Conservation (phyloP, 2,888 invertebrate genomes). For the Caenorhabditis becei region DNA sequence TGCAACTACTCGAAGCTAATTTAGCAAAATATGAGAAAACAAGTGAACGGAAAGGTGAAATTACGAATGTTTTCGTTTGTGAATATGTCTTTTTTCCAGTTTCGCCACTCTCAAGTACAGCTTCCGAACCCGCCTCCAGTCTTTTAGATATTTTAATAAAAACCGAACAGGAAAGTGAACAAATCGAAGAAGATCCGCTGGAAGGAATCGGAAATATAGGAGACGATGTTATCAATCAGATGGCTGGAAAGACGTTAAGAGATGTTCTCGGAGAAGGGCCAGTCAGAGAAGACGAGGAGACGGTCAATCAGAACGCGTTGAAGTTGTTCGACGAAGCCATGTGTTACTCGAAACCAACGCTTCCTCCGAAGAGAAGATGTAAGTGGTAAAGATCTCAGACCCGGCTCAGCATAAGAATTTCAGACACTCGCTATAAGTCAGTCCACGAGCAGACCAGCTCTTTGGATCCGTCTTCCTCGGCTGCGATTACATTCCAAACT, state of each 20-base stretch:
- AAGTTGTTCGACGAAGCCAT: conserved; percentile 48
- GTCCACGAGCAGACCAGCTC: background rate
- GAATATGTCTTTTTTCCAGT: too few relatives aligned
- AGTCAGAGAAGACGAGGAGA: background rate
- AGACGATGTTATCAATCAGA: conserved; percentile 29
- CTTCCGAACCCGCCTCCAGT: conserved; percentile 1
- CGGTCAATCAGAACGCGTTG: conserved; percentile 22
- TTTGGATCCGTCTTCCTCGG: background rate
- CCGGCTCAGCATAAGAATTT: background rate
- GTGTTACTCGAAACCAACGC: conserved; percentile 7
- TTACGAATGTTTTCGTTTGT: too few relatives aligned
- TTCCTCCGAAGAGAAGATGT: conserved; percentile 24
- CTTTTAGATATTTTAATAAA: conserved; percentile 30
- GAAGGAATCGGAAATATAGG: conserved; percentile 33
- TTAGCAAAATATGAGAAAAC: too few relatives aligned
- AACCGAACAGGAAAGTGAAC: conserved; percentile 4
- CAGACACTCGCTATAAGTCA: conserved; percentile 17
- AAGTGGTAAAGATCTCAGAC: background rate
- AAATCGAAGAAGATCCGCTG: conserved; percentile 22
- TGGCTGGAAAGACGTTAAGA: background rate
- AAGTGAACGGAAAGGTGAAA: background rate
- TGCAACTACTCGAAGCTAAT: too few relatives aligned
- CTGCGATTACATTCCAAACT: background rate
- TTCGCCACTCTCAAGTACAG: background rate
- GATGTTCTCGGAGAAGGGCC: background rate